Base-by-base conservation (phyloP, 2,113 vertebrate genomes). In the Anarrhichthys ocellatus region DNA sequence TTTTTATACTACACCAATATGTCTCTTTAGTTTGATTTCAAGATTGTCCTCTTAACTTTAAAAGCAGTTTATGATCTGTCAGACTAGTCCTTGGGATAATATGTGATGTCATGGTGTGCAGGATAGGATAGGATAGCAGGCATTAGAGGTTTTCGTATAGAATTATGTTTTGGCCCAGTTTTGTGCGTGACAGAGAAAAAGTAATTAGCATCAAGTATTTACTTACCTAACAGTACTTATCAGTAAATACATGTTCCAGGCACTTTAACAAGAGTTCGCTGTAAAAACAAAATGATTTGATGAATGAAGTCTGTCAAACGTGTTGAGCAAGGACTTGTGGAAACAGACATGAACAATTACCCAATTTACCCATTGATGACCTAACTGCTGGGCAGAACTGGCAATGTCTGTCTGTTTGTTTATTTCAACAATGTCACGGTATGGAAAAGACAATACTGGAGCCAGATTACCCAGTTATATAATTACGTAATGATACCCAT, bases 251-350 rank as follows among this genome's bases (percentile, higher is more conserved):
- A 77, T 17, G 6, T 56, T 42, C 2, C 56, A 24, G 20, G 20
- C 3, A 46, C 18, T 34, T 36, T 67, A 5, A 58, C 9, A 14
- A 67, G 24, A 56, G 29, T 36, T 48, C 1, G 7, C 27, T 18
- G 4, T 77, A 11, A 15, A 6, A 58, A 0, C 2, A 22, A 15
- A 15, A 27, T 24, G 4, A 58, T 58, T 40, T 70, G 6, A 70
- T 70, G 20, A 70, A 58, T 58, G n/a, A 36, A 50, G 65, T 69
- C 42, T 46, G 27, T 48, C 40, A 34, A 34, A 73, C 38, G 24
- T 32, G 34, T 70, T 9, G 14, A 46, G 17, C n/a, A 71, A 56
- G 7, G 2, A 46, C 71, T 34, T 22, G 11, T 46, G 52, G n/a
- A 4, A 71, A 18, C 17, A 5, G n/a, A 72, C n/a, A 42, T 5